Base-by-base conservation (phyloP, 2,113 vertebrate genomes). In the Scatophagus argus region DNA sequence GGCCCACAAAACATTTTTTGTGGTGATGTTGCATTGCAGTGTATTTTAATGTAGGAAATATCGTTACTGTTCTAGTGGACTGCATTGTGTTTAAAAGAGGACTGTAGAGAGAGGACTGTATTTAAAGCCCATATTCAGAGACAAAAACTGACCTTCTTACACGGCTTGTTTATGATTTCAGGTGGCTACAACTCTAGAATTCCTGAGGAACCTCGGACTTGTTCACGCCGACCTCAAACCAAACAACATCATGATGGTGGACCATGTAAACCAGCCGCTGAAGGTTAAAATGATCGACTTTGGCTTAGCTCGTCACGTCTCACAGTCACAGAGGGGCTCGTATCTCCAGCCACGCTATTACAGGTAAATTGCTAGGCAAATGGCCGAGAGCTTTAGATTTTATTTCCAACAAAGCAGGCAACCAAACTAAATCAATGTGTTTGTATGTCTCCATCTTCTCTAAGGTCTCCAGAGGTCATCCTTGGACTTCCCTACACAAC, bases 221-320 rank as follows among this genome's bases (percentile, higher is more conserved):
- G 54, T 60, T 0, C 77, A 73, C 2, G 2, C 61, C 0, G 77
- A 74, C 8, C 25, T 80, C 9, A 74, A 62, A 8, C 21, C 27
- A 5, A 54, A 73, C 34, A 80, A 74, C 54, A 60, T 80, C 44
- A 67, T 80, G 78, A 5, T 81, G 29, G 70, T 81, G 62, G 70
- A 74, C 63, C 4, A 13, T 0, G 0, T 6, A 2, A 60, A 74
- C 17, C 46, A 66, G 44, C 69, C 69, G 1, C 9, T 73, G 27
- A 80, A 41, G 36, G 6, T 74, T 8, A 74, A 80, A 19, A 1
- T 74, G 8, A 74, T 52, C 5, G 77, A 80, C 44, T 73, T 73
- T 9, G 68, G 77, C 9, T 51, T 51, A 27, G 69, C 68, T 5
- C 1, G 10, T 16, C 8, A 31, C 2, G 32, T 39, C 5, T 29